phyloP scores from a whole-genome alignment of 2,888 invertebrate species.

The Melitaea athalia region DNA sequence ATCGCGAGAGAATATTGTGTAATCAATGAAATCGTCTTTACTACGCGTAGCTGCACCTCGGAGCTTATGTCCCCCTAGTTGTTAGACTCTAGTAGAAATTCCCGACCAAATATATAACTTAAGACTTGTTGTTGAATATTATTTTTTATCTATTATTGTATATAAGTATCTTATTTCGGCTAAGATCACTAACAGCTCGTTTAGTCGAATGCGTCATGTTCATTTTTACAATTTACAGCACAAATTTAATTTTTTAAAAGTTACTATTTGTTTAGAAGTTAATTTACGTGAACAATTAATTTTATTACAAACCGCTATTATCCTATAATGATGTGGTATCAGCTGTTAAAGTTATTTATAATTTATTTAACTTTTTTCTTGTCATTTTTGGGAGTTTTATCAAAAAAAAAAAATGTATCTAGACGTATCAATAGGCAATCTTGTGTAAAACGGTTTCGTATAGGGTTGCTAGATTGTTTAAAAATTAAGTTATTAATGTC shows the following conservation, averaged over 20 bases:
- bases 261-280: neutral
- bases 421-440: slow-evolving; percentile 1
- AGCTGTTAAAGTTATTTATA: neutral
- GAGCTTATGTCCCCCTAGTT: slow-evolving; percentile 80
- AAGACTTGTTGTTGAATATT: slow-evolving; percentile 68
- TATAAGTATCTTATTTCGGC: slow-evolving; percentile 22
- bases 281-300: neutral
- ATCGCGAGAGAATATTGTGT: slow-evolving; percentile 72
- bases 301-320: neutral
- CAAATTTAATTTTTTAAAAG: neutral
- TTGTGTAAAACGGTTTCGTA: neutral
- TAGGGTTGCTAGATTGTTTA: neutral
- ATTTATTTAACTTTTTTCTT: neutral
- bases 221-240: neutral
- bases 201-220: neutral
- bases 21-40: slow-evolving; percentile 63
- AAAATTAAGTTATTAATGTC: too few species aligned
- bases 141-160: slow-evolving; percentile 42
- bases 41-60: slow-evolving; percentile 73
- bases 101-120: slow-evolving; percentile 76
- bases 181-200: slow-evolving; percentile 16
- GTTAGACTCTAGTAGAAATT: slow-evolving; percentile 76
- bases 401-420: slow-evolving; percentile 4
- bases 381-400: neutral
- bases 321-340: neutral